Evolutionary conservation across 2,888 invertebrate genomes (phyloP).

Genomic region (Dicranocentrus wangi): DNA sequence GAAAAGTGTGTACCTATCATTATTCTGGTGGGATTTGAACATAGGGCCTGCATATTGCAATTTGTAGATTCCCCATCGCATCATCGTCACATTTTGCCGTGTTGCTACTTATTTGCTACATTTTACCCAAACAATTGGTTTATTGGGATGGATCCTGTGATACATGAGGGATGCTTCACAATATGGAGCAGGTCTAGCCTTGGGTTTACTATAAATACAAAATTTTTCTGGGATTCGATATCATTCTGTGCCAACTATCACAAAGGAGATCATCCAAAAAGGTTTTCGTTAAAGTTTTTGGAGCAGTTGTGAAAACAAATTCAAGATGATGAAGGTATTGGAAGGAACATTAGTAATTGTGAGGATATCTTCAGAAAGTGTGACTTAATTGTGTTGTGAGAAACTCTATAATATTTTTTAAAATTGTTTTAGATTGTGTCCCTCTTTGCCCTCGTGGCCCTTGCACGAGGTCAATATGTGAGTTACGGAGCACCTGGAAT

Average conservation of each 20-base stretch:
- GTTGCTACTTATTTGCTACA: no score
- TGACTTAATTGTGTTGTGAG: constrained; percentile 8
- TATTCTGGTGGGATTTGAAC: no score
- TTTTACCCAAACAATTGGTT: constrained; percentile 11
- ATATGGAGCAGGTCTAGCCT: constrained; percentile 36
- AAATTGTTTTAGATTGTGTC: constrained; percentile 37
- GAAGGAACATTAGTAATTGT: neutral
- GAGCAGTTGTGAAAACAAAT: constrained; percentile 6
- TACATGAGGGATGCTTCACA: neutral
- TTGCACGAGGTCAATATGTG: constrained; percentile 23
- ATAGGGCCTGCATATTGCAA: no score
- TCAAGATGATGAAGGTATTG: constrained; percentile 35
- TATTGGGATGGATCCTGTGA: constrained; percentile 18
- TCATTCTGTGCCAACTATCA: constrained; percentile 27
- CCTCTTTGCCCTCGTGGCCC: constrained; percentile 54
- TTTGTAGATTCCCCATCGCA: neutral
- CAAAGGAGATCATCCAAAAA: constrained; percentile 13
- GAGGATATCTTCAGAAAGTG: no score
- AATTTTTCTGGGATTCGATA: neutral
- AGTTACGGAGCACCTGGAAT: neutral
- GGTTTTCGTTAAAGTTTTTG: neutral
- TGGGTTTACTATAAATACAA: constrained; percentile 45
- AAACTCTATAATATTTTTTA: constrained; percentile 3
- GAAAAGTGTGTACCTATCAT: no score
- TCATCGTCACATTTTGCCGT: neutral